Percentiles rank a stretch among this genome's conserved stretches.
These are phyloP conservation scores for Hydropotes inermis DNA, from an alignment of 2,113 vertebrate genomes.

Conservation along the genomic window DNA sequence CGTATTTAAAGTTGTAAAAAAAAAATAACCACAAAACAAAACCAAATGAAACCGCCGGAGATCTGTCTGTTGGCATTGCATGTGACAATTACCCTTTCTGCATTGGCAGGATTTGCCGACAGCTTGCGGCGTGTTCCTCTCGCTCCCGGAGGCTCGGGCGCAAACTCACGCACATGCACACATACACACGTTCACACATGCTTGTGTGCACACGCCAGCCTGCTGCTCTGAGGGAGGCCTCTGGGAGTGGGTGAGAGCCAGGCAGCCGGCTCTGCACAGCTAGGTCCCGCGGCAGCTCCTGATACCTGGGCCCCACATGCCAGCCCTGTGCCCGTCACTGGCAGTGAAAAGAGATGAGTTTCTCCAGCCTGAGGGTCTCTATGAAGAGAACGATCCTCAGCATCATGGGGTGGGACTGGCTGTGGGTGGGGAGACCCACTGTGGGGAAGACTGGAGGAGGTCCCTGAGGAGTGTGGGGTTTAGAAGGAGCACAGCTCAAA, in stretches of 20 bases:
- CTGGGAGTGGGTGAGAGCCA: neutral
- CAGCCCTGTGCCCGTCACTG: neutral
- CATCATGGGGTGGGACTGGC: neutral
- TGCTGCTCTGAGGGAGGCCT: neutral
- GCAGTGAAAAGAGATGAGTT: neutral
- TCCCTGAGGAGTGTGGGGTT: neutral
- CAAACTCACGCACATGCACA: rapidly evolving
- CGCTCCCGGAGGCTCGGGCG: neutral
- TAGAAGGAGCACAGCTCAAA: neutral
- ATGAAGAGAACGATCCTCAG: neutral
- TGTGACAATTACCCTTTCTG: neutral
- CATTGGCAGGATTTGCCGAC: neutral
- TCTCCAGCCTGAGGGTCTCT: neutral
- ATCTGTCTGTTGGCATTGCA: conserved; percentile 48
- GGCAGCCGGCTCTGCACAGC: neutral
- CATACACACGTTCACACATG: rapidly evolving
- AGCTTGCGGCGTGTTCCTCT: conserved; percentile 13
- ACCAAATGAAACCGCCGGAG: conserved; percentile 41
- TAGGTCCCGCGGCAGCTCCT: neutral
- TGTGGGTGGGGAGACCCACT: neutral
- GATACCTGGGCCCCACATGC: neutral
- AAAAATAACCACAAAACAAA: conserved; percentile 61
- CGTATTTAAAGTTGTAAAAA: conserved; percentile 85
- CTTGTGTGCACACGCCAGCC: neutral
- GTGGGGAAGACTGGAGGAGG: neutral